Base-by-base conservation (phyloP, 2,888 invertebrate species). In the Lochmaea capreae region DNA sequence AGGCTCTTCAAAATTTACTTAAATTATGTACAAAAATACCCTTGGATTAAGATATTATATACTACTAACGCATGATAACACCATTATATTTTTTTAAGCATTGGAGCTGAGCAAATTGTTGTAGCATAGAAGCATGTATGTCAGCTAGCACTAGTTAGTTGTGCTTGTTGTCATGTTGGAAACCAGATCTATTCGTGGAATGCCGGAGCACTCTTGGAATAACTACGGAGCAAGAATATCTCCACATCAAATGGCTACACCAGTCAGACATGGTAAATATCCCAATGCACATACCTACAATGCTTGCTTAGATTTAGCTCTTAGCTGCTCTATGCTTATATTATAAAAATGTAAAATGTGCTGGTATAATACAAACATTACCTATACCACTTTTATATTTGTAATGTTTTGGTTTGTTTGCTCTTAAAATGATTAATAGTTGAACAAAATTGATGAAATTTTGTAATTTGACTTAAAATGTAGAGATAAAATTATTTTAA, bases 151-250 rank as follows among this genome's bases (percentile, higher is more conserved):
- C 81, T 83, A 80, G 80, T 75, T 82, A 81, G 83, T 83, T 80
- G 82, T 82, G 80, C 81, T 84, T 84, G 88, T 89, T 90, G 91
- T 89, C 90, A 92, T 92, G 92, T 90, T 91, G 91, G 91, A 91
- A 88, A 91, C 91, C 90, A 91, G 93, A 89, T 93, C 93, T 86
- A 90, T 90, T 88, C 92, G 93, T 88, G 91, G 92, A 90, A 92
- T 92, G 89, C 89, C 90, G 85, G 92, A 92, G 79, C 85, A 89
- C 88, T 90, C 90, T 89, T 91, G 91, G 91, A 86, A 84, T 84
- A 86, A 85, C 85, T 87, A 86, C 85, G 85, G 86, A 79, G 81
- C 83, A 79, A 86, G 85, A 83, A 84, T 86, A 76, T 82, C 87
- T 73, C 84, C 85, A 67, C 86, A 85, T 74, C 86, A 85, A 83